Percentiles rank a stretch among this genome's conserved stretches.
Conservation (phyloP, 2,888 invertebrate species). For the Cartodere bifasciata region DNA sequence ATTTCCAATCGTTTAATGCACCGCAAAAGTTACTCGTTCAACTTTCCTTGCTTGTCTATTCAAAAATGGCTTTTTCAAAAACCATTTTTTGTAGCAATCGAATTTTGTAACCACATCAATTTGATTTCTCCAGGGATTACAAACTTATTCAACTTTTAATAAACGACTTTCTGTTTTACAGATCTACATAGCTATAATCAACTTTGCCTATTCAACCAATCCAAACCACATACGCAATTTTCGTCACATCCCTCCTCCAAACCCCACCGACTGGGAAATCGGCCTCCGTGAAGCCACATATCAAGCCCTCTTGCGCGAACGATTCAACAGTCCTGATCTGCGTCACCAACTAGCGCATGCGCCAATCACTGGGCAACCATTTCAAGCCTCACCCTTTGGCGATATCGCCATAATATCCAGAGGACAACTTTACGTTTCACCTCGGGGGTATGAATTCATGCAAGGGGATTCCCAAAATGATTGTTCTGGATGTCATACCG, state of each 20-base stretch:
- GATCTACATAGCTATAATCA: too few species aligned
- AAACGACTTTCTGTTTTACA: too few species aligned
- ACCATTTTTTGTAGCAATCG: too few species aligned
- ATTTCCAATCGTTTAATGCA: too few species aligned
- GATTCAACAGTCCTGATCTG: slow-evolving; percentile 40
- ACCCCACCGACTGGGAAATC: slow-evolving; percentile 43
- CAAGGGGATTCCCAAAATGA: slow-evolving; percentile 33
- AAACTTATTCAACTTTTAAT: too few species aligned
- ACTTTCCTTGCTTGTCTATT: too few species aligned
- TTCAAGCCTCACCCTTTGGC: slow-evolving; percentile 41
- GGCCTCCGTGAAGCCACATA: slow-evolving; percentile 55
- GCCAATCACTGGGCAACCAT: slow-evolving; percentile 26
- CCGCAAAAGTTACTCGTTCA: too few species aligned
- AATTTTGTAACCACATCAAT: too few species aligned
- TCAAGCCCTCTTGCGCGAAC: slow-evolving; percentile 47
- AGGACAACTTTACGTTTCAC: slow-evolving; percentile 45
- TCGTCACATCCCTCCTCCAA: neutral
- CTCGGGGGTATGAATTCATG: slow-evolving; percentile 42
- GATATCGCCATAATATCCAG: slow-evolving; percentile 52
- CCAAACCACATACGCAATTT: too few species aligned
- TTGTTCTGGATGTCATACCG: slow-evolving; percentile 36
- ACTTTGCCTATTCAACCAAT: too few species aligned
- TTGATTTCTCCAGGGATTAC: too few species aligned
- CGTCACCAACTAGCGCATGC: slow-evolving; percentile 23
- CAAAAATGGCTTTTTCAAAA: too few species aligned